Conservation (phyloP, 2,113 vertebrate genomes). For the Sitta europaea region DNA sequence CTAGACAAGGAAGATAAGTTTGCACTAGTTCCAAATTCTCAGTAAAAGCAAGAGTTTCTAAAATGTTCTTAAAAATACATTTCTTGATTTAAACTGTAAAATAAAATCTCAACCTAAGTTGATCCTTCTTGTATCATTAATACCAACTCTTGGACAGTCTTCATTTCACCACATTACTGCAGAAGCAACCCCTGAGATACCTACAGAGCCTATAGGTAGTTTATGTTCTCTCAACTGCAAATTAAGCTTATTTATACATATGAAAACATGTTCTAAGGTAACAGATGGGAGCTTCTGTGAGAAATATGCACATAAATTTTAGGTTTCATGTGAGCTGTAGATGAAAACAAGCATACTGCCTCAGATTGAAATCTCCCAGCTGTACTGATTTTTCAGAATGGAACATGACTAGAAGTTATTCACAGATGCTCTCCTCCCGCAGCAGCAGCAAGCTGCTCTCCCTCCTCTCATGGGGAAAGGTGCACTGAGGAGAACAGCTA, state of each 20-base stretch:
- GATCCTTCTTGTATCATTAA: background rate
- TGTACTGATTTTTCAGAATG: conserved; percentile 56
- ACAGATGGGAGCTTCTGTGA: conserved; percentile 37
- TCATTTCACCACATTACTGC: background rate
- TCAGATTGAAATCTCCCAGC: conserved; percentile 38
- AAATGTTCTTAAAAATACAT: background rate
- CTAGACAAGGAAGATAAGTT: background rate
- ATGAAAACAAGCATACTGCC: conserved; percentile 47
- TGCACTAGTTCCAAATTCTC: background rate
- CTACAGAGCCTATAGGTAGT: background rate
- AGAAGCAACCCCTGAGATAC: background rate
- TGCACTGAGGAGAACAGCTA: background rate
- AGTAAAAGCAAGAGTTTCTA: background rate
- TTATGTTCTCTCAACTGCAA: conserved; percentile 16
- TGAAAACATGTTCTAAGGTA: conserved; percentile 20
- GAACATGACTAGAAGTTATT: conserved; percentile 35
- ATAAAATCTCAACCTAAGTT: background rate
- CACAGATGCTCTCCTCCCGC: background rate
- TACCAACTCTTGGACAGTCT: background rate
- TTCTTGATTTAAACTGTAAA: background rate
- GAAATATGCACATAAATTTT: conserved; percentile 54
- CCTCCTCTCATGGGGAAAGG: background rate
- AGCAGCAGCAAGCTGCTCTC: conserved; percentile 47
- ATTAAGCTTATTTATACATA: conserved; percentile 37
- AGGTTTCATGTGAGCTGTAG: conserved; percentile 23